A percentile compares a stretch with the other conserved stretches of the same genome.
phyloP scores from a whole-genome alignment of 53 echinoderm and acorn worm species.

The Actinopyga echinites region DNA sequence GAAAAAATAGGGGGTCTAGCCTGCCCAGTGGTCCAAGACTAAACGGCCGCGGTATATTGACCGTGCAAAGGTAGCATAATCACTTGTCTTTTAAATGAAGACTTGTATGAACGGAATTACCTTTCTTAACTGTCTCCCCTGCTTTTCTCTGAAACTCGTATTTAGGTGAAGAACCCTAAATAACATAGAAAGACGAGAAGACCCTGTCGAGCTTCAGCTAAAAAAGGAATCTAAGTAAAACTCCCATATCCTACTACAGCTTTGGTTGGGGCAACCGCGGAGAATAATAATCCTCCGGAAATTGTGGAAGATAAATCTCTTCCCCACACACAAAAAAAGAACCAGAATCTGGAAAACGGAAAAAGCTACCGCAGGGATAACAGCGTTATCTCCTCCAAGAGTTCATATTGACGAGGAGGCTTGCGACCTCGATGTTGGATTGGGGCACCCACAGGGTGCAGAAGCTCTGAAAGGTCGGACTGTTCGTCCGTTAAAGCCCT shows the following conservation, averaged over 20 bases:
- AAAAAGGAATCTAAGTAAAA: too few relatives aligned
- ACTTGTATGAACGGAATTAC: constrained; percentile 78
- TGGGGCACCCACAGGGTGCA: constrained; percentile 70
- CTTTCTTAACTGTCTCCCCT: constrained; percentile 63
- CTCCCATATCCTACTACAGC: background rate
- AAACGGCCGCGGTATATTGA: constrained; percentile 92
- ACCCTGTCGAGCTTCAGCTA: constrained; percentile 38
- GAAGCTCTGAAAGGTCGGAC: constrained; percentile 72
- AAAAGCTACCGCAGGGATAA: constrained; percentile 92
- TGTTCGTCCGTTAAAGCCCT: constrained; percentile 85
- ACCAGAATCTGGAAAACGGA: constrained; percentile 57
- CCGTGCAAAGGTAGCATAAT: constrained; percentile 94
- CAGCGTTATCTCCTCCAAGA: constrained; percentile 88
- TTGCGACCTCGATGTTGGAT: constrained; percentile 96
- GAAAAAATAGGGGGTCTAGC: constrained; percentile 58
- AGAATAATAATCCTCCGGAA: constrained; percentile 57
- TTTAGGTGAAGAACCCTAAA: constrained; percentile 64
- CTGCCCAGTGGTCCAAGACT: constrained; percentile 69
- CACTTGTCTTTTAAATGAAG: constrained; percentile 76
- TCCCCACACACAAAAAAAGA: constrained; percentile 1
- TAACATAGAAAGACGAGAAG: constrained; percentile 74
- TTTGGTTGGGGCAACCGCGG: constrained; percentile 83
- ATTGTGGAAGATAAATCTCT: background rate
- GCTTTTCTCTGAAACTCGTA: constrained; percentile 38
- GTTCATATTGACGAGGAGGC: constrained; percentile 78